phyloP scores from a whole-genome alignment of 2,113 vertebrate genomes.

The Rhinichthys klamathensis region DNA sequence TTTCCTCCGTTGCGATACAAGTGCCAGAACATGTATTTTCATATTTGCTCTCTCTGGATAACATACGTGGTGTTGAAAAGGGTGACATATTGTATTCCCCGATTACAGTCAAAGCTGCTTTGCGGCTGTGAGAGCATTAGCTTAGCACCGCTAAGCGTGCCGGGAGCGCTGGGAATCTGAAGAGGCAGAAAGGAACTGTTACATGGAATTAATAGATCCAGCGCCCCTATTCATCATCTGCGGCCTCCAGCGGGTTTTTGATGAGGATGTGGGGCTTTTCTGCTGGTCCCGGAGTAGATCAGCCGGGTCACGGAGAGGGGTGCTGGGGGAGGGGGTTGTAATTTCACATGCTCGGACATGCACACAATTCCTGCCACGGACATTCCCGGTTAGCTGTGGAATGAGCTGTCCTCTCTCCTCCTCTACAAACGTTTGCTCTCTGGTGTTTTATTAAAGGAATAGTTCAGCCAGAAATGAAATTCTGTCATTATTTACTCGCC shows the following conservation, averaged over 20 bases:
- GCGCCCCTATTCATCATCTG: conserved; percentile 43
- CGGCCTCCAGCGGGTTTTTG: conserved; percentile 41
- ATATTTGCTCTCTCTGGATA: conserved; percentile 1
- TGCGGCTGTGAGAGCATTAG: conserved; percentile 24
- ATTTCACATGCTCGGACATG: conserved; percentile 38
- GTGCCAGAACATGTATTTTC: conserved; percentile 13
- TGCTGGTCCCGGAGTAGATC: conserved; percentile 29
- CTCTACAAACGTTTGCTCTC: not conserved
- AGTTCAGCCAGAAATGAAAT: conserved; percentile 9
- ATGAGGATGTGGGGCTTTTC: conserved; percentile 47
- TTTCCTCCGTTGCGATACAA: not conserved
- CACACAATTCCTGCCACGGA: not conserved
- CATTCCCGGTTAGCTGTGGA: conserved; percentile 28
- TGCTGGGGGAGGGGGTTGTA: not conserved
- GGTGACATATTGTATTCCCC: conserved; percentile 44
- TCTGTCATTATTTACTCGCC: not conserved
- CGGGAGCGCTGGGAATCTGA: conserved; percentile 27
- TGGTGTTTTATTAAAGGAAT: conserved; percentile 29
- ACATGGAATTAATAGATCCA: conserved; percentile 34
- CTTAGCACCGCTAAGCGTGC: conserved; percentile 27
- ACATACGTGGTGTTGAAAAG: conserved; percentile 35
- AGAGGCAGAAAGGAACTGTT: conserved; percentile 41
- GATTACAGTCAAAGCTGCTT: conserved; percentile 42
- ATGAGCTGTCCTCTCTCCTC: conserved; percentile 30
- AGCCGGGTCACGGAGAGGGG: conserved; percentile 6